Percentiles rank a stretch among this genome's conserved stretches.
Evolutionary conservation across 2,888 invertebrate species (phyloP).

Genomic region (Tholera decimalis): DNA sequence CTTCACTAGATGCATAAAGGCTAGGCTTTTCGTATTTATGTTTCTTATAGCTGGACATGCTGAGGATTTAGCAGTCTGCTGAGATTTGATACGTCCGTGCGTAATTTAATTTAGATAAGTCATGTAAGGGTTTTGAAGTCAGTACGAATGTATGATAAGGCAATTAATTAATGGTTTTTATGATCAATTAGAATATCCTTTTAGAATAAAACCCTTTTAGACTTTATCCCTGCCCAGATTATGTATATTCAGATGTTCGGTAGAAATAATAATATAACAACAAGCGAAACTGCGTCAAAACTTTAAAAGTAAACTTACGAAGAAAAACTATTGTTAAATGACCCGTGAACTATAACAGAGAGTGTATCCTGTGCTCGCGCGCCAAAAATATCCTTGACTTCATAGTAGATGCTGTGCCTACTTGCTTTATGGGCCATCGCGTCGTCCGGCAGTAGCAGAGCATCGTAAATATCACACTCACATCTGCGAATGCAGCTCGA

Average conservation of each 20-base stretch:
- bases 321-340: slow-evolving; percentile 64
- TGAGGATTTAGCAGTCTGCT: neutral
- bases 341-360: slow-evolving; percentile 77
- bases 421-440: slow-evolving; percentile 87
- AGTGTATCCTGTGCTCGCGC: slow-evolving; percentile 74
- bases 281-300: slow-evolving; percentile 29
- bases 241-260: slow-evolving; percentile 20
- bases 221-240: neutral
- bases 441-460: slow-evolving; percentile 82
- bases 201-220: neutral
- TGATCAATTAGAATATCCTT: no score
- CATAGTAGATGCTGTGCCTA: slow-evolving; percentile 78
- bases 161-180: no score
- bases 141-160: no score
- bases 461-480: slow-evolving; percentile 81
- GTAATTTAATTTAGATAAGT: no score
- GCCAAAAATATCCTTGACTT: slow-evolving; percentile 88
- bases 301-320: slow-evolving; percentile 38
- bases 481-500: slow-evolving; percentile 79
- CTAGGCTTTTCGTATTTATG: neutral
- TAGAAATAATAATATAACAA: slow-evolving; percentile 18
- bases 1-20: neutral
- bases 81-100: neutral
- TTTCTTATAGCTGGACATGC: neutral
- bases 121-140: neutral